A percentile compares a stretch with the other conserved stretches of the same genome.
Evolutionary conservation across 2,888 invertebrate genomes (phyloP).

Genomic region (Malthinus seriepunctatus): DNA sequence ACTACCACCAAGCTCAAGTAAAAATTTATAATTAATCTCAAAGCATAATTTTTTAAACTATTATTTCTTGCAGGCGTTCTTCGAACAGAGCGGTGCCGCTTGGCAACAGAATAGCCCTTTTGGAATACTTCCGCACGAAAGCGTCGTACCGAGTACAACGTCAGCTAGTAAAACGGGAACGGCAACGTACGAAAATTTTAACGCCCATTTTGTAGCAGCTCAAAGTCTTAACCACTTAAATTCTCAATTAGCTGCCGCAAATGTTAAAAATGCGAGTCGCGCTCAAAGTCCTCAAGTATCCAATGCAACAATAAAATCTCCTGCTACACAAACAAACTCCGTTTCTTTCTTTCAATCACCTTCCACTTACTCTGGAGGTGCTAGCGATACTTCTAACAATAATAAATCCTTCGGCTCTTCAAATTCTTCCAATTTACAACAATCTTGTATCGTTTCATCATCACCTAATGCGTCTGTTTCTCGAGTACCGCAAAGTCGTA

Average conservation of each 20-base stretch:
- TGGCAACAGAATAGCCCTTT: slow-evolving; percentile 83
- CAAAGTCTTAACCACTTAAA: slow-evolving; percentile 69
- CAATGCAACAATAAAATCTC: slow-evolving; percentile 51
- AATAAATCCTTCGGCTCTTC: slow-evolving; percentile 49
- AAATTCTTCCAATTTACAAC: slow-evolving; percentile 63
- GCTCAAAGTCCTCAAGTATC: slow-evolving; percentile 57
- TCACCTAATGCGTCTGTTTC: slow-evolving; percentile 58
- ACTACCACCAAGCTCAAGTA: slow-evolving; percentile 61
- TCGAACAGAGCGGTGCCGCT: slow-evolving; percentile 68
- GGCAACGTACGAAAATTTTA: slow-evolving; percentile 68
- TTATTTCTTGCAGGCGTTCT: slow-evolving; percentile 58
- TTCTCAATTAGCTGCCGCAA: slow-evolving; percentile 62
- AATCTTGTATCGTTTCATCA: slow-evolving; percentile 75
- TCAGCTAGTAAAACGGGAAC: slow-evolving; percentile 43
- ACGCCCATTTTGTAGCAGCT: slow-evolving; percentile 70
- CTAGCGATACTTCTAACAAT: slow-evolving; percentile 49
- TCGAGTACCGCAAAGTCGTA: slow-evolving; percentile 59
- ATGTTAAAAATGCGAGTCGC: slow-evolving; percentile 59
- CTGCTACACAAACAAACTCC: slow-evolving; percentile 58
- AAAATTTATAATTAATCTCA: neutral
- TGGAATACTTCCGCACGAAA: slow-evolving; percentile 78
- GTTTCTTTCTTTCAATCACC: slow-evolving; percentile 66
- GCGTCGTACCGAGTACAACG: slow-evolving; percentile 70
- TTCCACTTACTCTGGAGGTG: slow-evolving; percentile 57
- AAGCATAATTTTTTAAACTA: neutral